Base-by-base conservation (phyloP, 2,888 invertebrate species). In the Craniophora ligustri region DNA sequence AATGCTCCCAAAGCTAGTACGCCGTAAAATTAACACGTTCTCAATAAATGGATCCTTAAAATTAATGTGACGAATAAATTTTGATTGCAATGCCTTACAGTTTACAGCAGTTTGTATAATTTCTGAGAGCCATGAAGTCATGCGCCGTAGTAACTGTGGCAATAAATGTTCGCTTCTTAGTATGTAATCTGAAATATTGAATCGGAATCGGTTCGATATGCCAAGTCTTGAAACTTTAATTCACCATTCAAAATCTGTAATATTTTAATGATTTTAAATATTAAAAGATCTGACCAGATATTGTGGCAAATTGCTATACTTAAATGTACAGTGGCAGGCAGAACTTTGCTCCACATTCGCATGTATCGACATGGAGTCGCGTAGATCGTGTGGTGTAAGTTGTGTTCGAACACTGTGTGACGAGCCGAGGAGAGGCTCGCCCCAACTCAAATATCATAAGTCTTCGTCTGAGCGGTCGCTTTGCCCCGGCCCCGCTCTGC, bases 391-490 rank as follows among this genome's bases (percentile, higher is more conserved):
- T 49, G 47, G 35, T 31, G 26, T 28, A 26, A 45, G 41, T 69
- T 69, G 56, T 70, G 49, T 49, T 48, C 11, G 15, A 26, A 26
- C 26, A 26, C n/a, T n/a, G n/a, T 19, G 44, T 42, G 32, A 46
- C 35, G 53, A 48, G 44, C 60, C 44, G 36, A 53, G 36, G n/a
- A n/a, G n/a, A n/a, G 34, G 34, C 38, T 58, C 62, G 50, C 7
- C 72, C 65, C 68, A 84, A 81, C 73, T 81, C 86, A 88, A 88
- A 88, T 85, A 87, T 86, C 81, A 86, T 85, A 85, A 86, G 82
- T 82, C 81, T 79, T 72, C 75, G 59, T 72, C 70, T 69, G 69
- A 72, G 69, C 63, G 73, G 79, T 69, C 73, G 74, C 59, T 76
- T 77, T 78, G 78, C 76, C 78, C 68, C 50, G 32, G 45, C 66